Conservation (phyloP, 2,113 vertebrate species). For the Eretmochelys imbricata region DNA sequence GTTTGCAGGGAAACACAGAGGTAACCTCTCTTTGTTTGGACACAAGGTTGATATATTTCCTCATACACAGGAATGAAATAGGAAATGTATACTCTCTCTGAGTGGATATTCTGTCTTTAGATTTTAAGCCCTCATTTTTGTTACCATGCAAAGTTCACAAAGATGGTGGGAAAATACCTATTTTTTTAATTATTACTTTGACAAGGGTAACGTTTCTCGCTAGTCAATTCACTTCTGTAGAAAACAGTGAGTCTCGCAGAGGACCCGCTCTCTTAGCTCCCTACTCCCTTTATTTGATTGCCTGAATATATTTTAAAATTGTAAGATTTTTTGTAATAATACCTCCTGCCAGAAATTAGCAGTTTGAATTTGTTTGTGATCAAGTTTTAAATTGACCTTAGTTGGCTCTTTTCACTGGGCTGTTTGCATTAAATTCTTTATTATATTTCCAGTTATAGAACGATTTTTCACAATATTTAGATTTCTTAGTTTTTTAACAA, state of each 20-base stretch:
- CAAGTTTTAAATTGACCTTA: not conserved
- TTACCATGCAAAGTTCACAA: not conserved
- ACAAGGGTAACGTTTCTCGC: slow-evolving; percentile 34
- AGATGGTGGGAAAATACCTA: not conserved
- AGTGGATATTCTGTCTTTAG: too few species aligned
- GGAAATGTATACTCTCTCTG: not conserved
- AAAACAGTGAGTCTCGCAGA: slow-evolving; percentile 9
- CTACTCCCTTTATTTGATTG: not conserved
- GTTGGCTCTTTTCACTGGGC: not conserved
- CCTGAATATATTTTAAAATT: not conserved
- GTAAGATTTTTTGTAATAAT: not conserved
- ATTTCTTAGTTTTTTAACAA: not conserved
- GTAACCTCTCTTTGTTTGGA: not conserved
- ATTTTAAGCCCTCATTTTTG: not conserved
- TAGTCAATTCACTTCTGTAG: not conserved
- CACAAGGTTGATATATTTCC: not conserved
- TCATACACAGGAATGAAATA: not conserved
- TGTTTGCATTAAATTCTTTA: not conserved
- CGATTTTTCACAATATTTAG: accelerated
- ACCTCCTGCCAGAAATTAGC: accelerated
- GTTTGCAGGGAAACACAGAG: not conserved
- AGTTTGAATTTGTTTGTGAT: not conserved
- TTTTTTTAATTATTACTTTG: slow-evolving; percentile 32
- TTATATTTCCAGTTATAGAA: not conserved
- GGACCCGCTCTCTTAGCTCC: not conserved